Percentiles rank a stretch among this genome's conserved stretches.
phyloP scores from a whole-genome alignment of 2,888 invertebrate species.

The Drosophila paranaensis region DNA sequence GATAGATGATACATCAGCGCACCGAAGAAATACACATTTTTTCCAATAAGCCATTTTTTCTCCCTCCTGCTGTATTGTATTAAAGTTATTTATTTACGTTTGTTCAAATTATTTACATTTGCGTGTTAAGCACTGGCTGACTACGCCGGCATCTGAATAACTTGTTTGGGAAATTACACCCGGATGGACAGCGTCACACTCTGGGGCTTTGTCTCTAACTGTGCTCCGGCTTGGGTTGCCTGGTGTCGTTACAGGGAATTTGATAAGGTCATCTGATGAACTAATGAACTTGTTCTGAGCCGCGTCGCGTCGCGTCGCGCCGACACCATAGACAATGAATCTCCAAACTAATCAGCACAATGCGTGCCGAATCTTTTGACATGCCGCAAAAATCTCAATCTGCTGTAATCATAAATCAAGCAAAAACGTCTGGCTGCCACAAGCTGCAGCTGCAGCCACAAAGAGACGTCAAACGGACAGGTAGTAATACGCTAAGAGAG shows the following conservation, averaged over 20 bases:
- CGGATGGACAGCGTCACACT: conserved; percentile 61
- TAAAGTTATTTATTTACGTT: conserved; percentile 44
- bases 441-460: conserved; percentile 49
- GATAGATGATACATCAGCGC: conserved; percentile 13
- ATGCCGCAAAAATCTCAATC: conserved; percentile 59
- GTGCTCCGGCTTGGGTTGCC: background rate
- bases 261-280: conserved; percentile 58
- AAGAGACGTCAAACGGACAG: conserved; percentile 18
- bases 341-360: conserved; percentile 58
- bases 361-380: conserved; percentile 73
- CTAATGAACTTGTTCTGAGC: conserved; percentile 64
- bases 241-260: conserved; percentile 46
- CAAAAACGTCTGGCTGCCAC: conserved; percentile 47
- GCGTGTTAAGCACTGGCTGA: conserved; percentile 56
- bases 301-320: background rate
- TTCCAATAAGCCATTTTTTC: conserved; percentile 4
- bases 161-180: conserved; percentile 79
- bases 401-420: conserved; percentile 74
- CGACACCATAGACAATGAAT: conserved; percentile 36
- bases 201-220: background rate
- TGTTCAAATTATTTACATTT: conserved; percentile 70
- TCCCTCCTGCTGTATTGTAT: background rate
- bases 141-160: conserved; percentile 60
- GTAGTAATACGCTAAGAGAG: background rate
- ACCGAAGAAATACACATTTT: conserved; percentile 15